Percentiles rank a stretch among this genome's conserved stretches.
Conservation (phyloP, 2,888 invertebrate genomes). For the Himalopsyche anomala region DNA sequence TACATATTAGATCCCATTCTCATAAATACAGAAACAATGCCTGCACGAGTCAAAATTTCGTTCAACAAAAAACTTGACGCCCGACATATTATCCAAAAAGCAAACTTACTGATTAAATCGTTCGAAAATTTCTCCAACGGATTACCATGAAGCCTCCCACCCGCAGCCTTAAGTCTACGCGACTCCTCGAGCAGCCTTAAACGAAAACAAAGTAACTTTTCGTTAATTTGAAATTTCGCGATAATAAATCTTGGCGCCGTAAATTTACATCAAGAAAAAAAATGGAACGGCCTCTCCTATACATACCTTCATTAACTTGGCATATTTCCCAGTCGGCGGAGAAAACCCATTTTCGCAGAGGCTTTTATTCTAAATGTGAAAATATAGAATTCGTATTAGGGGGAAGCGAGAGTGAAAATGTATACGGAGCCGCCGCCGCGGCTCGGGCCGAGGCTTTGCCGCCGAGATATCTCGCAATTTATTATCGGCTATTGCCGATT, state of each 20-base stretch:
- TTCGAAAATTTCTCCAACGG: slow-evolving; percentile 29
- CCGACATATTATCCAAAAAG: slow-evolving; percentile 22
- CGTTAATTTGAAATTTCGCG: slow-evolving; percentile 63
- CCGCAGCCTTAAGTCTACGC: not conserved
- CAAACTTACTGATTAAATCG: slow-evolving; percentile 34
- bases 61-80: slow-evolving; percentile 28
- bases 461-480: slow-evolving; percentile 37
- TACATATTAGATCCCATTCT: too few relatives aligned
- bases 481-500: slow-evolving; percentile 40
- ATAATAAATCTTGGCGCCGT: slow-evolving; percentile 60
- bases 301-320: slow-evolving; percentile 62
- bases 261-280: slow-evolving; percentile 63
- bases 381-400: slow-evolving; percentile 54
- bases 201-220: slow-evolving; percentile 57
- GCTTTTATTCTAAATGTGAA: slow-evolving; percentile 56
- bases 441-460: slow-evolving; percentile 32
- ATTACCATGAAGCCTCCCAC: slow-evolving; percentile 8
- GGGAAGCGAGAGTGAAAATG: slow-evolving; percentile 35
- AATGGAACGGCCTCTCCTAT: slow-evolving; percentile 61
- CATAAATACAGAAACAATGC: not conserved
- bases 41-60: not conserved
- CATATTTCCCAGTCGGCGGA: slow-evolving; percentile 57
- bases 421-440: slow-evolving; percentile 35
- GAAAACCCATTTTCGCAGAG: slow-evolving; percentile 53
- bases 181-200: slow-evolving; percentile 44